A percentile compares a stretch with the other conserved stretches of the same genome.
These are phyloP conservation scores for Parauchenoglanis ngamensis DNA, from an alignment of 2,797 vertebrate genomes.

Conservation along the genomic window DNA sequence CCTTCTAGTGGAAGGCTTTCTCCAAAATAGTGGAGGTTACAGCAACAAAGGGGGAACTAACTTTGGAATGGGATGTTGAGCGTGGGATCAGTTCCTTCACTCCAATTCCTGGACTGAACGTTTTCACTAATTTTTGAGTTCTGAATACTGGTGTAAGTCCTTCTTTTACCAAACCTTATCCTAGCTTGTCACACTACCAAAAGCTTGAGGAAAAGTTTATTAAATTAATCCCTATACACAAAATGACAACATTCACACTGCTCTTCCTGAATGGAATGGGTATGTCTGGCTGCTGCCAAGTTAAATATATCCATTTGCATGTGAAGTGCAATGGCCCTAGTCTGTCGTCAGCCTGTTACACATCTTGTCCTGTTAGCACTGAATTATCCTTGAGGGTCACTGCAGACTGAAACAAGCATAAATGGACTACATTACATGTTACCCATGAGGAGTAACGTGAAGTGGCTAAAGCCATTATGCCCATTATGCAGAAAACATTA, in stretches of 20 bases:
- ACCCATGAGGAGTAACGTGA: conserved; percentile 7
- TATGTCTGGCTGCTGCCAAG: conserved; percentile 13
- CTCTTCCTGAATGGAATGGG: background rate
- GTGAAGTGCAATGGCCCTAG: conserved; percentile 13
- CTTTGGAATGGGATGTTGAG: background rate
- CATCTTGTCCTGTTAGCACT: conserved; percentile 11
- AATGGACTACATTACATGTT: conserved; percentile 1
- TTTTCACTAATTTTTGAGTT: background rate
- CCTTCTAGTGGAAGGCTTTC: background rate
- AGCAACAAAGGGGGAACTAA: background rate
- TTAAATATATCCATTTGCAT: conserved; percentile 33
- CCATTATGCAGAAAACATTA: conserved; percentile 26
- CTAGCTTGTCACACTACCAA: background rate
- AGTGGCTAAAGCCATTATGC: conserved; percentile 35
- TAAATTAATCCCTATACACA: background rate
- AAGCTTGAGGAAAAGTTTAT: background rate
- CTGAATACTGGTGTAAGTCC: background rate
- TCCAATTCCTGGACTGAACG: background rate
- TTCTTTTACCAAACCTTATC: no score
- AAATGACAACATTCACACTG: background rate
- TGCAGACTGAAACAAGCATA: background rate
- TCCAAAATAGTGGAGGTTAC: background rate
- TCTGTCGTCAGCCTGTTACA: conserved; percentile 8
- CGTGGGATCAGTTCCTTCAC: background rate
- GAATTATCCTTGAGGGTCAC: conserved; percentile 20